phyloP scores from a whole-genome alignment of 2,113 vertebrate species.

The Osmerus eperlanus region DNA sequence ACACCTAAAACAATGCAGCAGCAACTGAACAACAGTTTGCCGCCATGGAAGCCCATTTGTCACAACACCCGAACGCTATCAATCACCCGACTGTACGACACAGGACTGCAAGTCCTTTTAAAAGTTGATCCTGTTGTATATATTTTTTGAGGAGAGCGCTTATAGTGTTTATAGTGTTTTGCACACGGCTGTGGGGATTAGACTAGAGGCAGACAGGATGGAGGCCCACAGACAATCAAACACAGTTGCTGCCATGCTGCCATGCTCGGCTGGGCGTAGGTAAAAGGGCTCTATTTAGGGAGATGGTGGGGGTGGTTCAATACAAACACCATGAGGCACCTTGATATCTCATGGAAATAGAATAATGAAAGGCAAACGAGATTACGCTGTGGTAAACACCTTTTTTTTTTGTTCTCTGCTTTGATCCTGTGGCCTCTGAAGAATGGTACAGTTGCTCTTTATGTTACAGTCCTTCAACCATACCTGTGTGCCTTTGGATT shows the following conservation, averaged over 20 bases:
- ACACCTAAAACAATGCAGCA: no score
- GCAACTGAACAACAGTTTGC: no score
- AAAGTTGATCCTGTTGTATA: not conserved
- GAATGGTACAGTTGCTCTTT: no score
- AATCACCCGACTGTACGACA: no score
- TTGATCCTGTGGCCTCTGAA: no score
- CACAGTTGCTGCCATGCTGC: not conserved
- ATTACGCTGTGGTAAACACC: not conserved
- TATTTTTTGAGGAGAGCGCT: not conserved
- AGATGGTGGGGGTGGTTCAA: no score
- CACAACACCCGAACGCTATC: no score
- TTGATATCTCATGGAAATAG: conserved; percentile 7
- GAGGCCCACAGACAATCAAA: not conserved
- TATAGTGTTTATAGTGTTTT: not conserved
- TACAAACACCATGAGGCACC: not conserved
- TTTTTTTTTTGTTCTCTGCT: not conserved
- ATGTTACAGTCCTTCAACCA: no score
- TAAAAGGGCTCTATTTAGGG: not conserved
- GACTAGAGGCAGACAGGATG: not conserved
- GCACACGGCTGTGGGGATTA: not conserved
- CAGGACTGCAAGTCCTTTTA: not conserved
- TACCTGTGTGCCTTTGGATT: no score
- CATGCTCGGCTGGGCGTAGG: not conserved
- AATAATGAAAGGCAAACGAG: not conserved
- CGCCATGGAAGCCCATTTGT: no score